Evolutionary conservation across 1,140 invertebrate genomes (phyloP), one percentile per base, ranked within the genome.

Genomic region (Trissolcus basalis): DNA sequence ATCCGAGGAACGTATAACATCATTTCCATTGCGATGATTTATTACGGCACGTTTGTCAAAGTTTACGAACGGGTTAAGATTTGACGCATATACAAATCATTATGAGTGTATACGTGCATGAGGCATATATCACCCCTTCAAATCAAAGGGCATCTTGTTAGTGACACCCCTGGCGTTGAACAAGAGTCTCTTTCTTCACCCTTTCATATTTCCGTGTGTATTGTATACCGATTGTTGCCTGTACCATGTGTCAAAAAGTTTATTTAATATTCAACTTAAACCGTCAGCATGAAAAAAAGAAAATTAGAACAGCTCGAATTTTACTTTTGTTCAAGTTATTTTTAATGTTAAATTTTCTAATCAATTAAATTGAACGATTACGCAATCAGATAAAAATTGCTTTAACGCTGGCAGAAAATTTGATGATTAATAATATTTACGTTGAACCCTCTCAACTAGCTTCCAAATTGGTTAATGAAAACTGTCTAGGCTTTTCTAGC

Each of bases 121-220:
- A 54, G 68, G 56, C 68, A 69, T 68, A 77, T 73, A 65, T 64
- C 70, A 70, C 73, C 73, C 77, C 65, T 76, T 77, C 56, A 70
- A 80, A 67, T 78, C 77, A 75, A 78, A 51, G 80, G 78, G 82
- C 83, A 85, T 88, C 87, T 88, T 88, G 87, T 88, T 88, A 88
- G 86, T 84, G 78, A 88, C 87, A 88, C 86, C 86, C 87, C 83
- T 82, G 83, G 85, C 82, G 85, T 87, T 82, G 83, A 79, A 85
- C 81, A 82, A 85, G 86, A 82, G 85, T 79, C 85, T 87, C 82
- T 86, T 86, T 85, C 80, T 81, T 80, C 80, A 81, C 69, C 77
- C 69, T 81, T 75, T 73, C 51, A 61, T 64, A 68, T 54, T 53
- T 48, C 56, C 58, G 65, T 65, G 56, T 55, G 58, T 69, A 59